Evolutionary conservation across 2,113 vertebrate species (phyloP).

Genomic region (Capra hircus): DNA sequence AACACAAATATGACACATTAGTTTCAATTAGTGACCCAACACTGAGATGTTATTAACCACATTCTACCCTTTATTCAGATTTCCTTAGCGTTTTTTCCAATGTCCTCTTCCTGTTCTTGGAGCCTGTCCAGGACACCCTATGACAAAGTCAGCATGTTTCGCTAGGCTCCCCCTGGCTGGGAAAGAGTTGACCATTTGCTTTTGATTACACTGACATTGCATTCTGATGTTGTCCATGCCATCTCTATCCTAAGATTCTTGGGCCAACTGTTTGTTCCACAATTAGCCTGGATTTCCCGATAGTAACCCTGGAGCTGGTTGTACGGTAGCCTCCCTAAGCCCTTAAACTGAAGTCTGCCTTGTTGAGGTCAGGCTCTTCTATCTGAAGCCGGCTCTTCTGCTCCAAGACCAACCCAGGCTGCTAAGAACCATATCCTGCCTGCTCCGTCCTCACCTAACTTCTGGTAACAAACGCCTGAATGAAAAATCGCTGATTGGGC

Average conservation of each 20-base stretch:
- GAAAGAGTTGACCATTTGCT: neutral
- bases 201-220: neutral
- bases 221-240: neutral
- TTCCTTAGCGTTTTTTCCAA: neutral
- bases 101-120: neutral
- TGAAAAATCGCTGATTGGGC: neutral
- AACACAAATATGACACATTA: neutral
- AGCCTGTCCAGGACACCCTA: neutral
- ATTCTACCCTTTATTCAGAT: neutral
- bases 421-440: neutral
- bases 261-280: neutral
- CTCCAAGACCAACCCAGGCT: neutral
- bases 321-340: neutral
- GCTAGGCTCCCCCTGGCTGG: neutral
- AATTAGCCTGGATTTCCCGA: neutral
- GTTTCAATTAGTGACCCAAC: neutral
- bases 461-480: neutral
- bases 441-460: neutral
- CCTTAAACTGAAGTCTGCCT: neutral
- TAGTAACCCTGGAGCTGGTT: neutral
- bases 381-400: neutral
- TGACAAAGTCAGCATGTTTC: neutral
- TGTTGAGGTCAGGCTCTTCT: too few relatives aligned
- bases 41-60: neutral
- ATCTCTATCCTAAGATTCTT: neutral